A percentile compares a stretch with the other conserved stretches of the same genome.
Conservation (phyloP, 64 coral and sea anemone genomes). For the Trachythela sp. region DNA sequence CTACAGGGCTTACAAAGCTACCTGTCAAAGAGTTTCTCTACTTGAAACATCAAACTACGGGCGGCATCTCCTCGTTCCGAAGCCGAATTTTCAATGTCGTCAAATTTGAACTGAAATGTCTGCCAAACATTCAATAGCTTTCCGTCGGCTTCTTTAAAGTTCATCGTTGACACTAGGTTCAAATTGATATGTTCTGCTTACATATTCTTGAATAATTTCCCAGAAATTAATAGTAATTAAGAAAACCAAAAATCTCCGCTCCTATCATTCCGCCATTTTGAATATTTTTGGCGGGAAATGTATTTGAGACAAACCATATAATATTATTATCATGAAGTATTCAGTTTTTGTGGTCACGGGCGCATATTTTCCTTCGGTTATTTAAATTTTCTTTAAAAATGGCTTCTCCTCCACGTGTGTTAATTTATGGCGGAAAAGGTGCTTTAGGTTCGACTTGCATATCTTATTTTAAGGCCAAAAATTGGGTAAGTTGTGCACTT, state of each 20-base stretch:
- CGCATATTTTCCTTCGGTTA: background rate
- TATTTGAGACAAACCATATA: background rate
- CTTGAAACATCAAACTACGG: slow-evolving; percentile 54
- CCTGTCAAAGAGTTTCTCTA: background rate
- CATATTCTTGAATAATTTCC: no score
- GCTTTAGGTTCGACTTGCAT: slow-evolving; percentile 87
- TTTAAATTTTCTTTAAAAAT: slow-evolving; percentile 53
- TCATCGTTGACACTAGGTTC: background rate
- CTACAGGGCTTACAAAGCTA: background rate
- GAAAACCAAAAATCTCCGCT: background rate
- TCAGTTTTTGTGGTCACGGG: background rate
- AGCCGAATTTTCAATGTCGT: background rate
- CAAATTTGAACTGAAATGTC: slow-evolving; percentile 43
- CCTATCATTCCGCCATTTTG: background rate
- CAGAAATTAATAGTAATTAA: background rate
- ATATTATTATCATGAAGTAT: background rate
- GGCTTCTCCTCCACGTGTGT: slow-evolving; percentile 55
- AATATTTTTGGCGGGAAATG: background rate
- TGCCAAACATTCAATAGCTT: slow-evolving; percentile 55
- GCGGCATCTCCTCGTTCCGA: slow-evolving; percentile 31
- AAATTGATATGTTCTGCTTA: background rate
- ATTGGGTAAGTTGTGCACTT: slow-evolving; percentile 65
- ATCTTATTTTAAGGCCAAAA: slow-evolving; percentile 75
- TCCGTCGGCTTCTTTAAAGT: slow-evolving; percentile 19
- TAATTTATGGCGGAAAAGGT: slow-evolving; percentile 97